Base-by-base conservation (phyloP, 2,888 invertebrate genomes). In the Catonia carolina region DNA sequence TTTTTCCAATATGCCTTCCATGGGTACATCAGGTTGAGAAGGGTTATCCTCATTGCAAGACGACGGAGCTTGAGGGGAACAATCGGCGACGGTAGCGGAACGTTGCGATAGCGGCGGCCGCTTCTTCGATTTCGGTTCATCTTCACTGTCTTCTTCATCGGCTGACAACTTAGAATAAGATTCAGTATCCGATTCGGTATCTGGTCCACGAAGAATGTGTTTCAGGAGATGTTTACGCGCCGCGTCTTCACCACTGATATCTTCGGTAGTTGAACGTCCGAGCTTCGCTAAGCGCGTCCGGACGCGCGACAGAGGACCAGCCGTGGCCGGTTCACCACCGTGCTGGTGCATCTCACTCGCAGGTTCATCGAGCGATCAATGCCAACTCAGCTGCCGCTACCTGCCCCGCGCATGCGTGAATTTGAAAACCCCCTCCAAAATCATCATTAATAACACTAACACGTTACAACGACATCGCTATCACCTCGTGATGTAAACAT, bases 1-100 rank as follows among this genome's bases (percentile, higher is more conserved):
- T 65, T 70, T 77, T 68, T 78, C 79, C 54, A 80, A 72, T 52
- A 79, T 37, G 41, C 55, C 53, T 56, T 49, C 55, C 49, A 56
- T 36, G 1, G 49, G 55, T 22, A 51, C 54, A 48, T 36, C 37
- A 31, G 36, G 56, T 35, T 39, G 14, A 7, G 48, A 20, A 27
- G 27, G 27, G 4, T 6, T 27, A 37, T 39, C 53, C 23, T 41
- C 22, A 23, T 22, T 22, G 20, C 31, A 39, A 42, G 58, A 42
- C 23, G 45, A 37, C 55, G 48, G 12, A 49, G 50, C 52, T 36
- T 51, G 27, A 37, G 23, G n/a, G 33, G 14, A 67, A 67, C 57
- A 67, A 35, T 53, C 53, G 14, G 59, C 52, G 61, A 58, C 35
- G 49, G 53, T 53, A 5, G 53, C 36, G 20, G 50, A 35, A 18